phyloP scores from a whole-genome alignment of 2,888 invertebrate genomes.

The Diarsia dahlii region DNA sequence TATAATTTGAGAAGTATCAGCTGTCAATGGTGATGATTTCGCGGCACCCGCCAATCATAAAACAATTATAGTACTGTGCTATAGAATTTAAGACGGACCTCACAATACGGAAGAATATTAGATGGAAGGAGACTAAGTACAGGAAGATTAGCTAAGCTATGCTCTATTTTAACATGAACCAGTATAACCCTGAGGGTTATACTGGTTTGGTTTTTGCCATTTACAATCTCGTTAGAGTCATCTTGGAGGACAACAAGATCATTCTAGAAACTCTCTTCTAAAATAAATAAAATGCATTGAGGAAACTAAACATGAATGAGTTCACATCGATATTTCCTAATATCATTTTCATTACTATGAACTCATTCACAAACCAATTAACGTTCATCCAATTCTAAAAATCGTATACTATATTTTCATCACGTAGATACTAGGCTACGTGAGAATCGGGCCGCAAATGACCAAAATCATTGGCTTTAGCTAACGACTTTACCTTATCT shows the following conservation, averaged over 20 bases:
- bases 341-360: not conserved
- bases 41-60: constrained; percentile 54
- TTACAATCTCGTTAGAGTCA: not conserved
- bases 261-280: not conserved
- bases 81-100: constrained; percentile 46
- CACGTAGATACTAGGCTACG: constrained; percentile 40
- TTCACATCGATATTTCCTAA: constrained; percentile 13
- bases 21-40: constrained; percentile 57
- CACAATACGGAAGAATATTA: constrained; percentile 56
- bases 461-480: constrained; percentile 22
- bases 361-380: constrained; percentile 23
- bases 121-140: not conserved
- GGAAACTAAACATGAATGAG: not conserved
- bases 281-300: not conserved
- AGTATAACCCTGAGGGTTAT: not conserved
- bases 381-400: not conserved
- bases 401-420: constrained; percentile 6
- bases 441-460: constrained; percentile 5
- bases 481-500: constrained; percentile 32
- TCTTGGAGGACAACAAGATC: not conserved
- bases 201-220: not conserved
- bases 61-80: constrained; percentile 54
- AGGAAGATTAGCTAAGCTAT: constrained; percentile 31
- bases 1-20: constrained; percentile 48
- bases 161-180: not conserved